phyloP scores from a whole-genome alignment of 1,140 invertebrate genomes.

The Drosophila ercepeae region DNA sequence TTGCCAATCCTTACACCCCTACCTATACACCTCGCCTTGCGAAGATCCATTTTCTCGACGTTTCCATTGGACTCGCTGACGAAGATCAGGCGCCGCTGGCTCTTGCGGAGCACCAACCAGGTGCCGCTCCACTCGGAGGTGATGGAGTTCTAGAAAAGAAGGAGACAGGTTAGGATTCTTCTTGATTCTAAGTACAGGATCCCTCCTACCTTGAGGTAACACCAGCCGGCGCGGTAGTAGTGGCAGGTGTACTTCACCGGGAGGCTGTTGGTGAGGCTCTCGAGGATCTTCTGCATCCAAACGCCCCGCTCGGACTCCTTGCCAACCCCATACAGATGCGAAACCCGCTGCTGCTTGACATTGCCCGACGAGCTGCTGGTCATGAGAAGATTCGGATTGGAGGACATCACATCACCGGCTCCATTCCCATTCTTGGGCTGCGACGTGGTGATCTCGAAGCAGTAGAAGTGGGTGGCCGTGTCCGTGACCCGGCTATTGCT shows the following conservation, averaged over 20 bases:
- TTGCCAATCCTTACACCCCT: no score
- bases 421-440: slow-evolving; percentile 71
- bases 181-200: slow-evolving; percentile 1
- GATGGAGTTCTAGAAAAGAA: slow-evolving; percentile 85
- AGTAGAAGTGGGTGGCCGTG: slow-evolving; percentile 82
- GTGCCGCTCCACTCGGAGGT: slow-evolving; percentile 90
- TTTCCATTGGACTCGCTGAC: slow-evolving; percentile 85
- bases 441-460: slow-evolving; percentile 78
- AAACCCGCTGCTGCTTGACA: slow-evolving; percentile 64
- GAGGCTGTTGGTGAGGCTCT: slow-evolving; percentile 86
- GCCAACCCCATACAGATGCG: slow-evolving; percentile 78
- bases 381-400: slow-evolving; percentile 80
- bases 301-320: slow-evolving; percentile 84
- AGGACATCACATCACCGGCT: slow-evolving; percentile 58
- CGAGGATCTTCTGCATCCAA: slow-evolving; percentile 89
- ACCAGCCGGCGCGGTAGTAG: slow-evolving; percentile 88
- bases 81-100: slow-evolving; percentile 89
- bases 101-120: slow-evolving; percentile 89
- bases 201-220: slow-evolving; percentile 87
- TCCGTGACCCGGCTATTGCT: slow-evolving; percentile 86
- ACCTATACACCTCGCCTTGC: slow-evolving; percentile 92
- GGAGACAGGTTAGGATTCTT: not conserved
- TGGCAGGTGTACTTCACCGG: slow-evolving; percentile 86
- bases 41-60: slow-evolving; percentile 88
- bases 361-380: slow-evolving; percentile 72